Percentiles rank a stretch among this genome's conserved stretches.
These are phyloP conservation scores for Piaya cayana DNA, from an alignment of 2,113 vertebrate genomes.

Conservation along the genomic window DNA sequence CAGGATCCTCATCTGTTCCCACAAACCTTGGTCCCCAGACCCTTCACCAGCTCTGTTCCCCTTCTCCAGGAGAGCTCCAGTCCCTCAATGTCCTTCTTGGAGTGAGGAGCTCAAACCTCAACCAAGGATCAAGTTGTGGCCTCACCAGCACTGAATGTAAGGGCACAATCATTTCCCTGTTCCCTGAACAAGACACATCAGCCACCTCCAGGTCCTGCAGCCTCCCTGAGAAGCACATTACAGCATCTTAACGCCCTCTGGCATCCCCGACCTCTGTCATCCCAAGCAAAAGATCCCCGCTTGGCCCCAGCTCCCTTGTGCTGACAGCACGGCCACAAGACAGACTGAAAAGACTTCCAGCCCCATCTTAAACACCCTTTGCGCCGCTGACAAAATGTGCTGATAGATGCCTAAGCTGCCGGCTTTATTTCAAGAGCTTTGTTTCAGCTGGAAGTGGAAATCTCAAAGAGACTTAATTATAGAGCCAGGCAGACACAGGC, in stretches of 20 bases:
- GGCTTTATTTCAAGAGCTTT: constrained; percentile 9
- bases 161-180: too few species aligned
- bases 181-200: not conserved
- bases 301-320: not conserved
- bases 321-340: not conserved
- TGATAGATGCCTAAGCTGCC: not conserved
- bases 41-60: too few species aligned
- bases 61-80: too few species aligned
- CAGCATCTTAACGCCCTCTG: not conserved
- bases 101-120: too few species aligned
- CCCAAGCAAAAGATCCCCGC: not conserved
- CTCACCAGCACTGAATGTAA: too few species aligned
- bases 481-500: constrained; percentile 18
- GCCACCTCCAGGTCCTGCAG: not conserved
- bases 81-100: too few species aligned
- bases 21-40: too few species aligned
- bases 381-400: not conserved
- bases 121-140: too few species aligned
- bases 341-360: not conserved
- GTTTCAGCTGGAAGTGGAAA: constrained; percentile 28
- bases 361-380: not conserved
- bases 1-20: too few species aligned
- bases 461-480: constrained; percentile 43
- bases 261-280: not conserved
- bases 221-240: not conserved